Base-by-base conservation (phyloP, 1,140 invertebrate species). In the Pogonomyrmex barbatus region DNA sequence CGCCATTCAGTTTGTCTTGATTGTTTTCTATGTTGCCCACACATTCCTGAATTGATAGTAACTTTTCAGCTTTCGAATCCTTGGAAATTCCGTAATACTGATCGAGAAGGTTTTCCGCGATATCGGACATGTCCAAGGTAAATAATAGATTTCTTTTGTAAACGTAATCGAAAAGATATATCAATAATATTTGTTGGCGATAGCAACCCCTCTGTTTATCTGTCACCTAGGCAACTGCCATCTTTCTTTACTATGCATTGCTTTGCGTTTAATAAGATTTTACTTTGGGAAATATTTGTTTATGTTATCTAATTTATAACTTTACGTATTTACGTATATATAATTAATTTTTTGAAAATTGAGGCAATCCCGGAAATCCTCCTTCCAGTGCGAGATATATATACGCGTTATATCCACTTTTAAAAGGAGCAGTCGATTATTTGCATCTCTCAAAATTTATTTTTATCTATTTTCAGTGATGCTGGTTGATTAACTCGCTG, bases 1-100 rank as follows among this genome's bases (percentile, higher is more conserved):
- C 86, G 2, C 30, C n/a, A 33, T 77, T n/a, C 17, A 81, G 71
- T 62, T 77, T 62, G 4, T 86, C 36, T 0, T 50, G 54, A 5
- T 85, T 33, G 4, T 63, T 58, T 9, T 88, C 68, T 3, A 12
- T 24, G 9, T 75, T 71, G n/a, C 60, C 30, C 5, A 82, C n/a
- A 9, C 70, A 78, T 33, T 77, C 62, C 14, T 65, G 88, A 33
- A 90, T 90, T 1, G 86, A 88, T 30, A 79, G 5, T 10, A 60
- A 86, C 6, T 9, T 88, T 45, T 77, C 45, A 4, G 8, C 10
- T 24, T 56, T 60, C 0, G 58, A n/a, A 47, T 62, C 50, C 2
- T 62, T 30, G 4, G 56, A 70, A n/a, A 88, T 36, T 42, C 86
- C 89, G 10, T 90, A 90, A 88, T 90, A 90, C 3, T 73, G 86